phyloP scores from a whole-genome alignment of 2,888 invertebrate genomes.

The Acrobasis repandana region DNA sequence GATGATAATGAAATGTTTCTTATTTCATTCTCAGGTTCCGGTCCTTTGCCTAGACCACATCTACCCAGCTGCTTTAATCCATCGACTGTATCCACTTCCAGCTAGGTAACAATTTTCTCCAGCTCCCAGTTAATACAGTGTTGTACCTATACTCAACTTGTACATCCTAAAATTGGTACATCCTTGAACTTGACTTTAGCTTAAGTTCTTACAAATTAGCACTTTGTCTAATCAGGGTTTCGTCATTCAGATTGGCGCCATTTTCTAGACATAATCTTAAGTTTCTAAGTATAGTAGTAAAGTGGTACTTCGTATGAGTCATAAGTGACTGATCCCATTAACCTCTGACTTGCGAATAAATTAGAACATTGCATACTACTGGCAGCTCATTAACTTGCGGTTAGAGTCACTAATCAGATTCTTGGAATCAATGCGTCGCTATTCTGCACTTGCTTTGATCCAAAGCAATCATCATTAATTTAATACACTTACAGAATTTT shows the following conservation, averaged over 20 bases:
- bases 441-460: background rate
- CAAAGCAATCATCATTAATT: background rate
- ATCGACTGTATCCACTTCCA: too few relatives aligned
- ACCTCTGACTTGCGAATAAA: slow-evolving; percentile 5
- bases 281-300: background rate
- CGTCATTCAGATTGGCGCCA: background rate
- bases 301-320: background rate
- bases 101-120: too few relatives aligned
- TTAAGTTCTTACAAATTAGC: too few relatives aligned
- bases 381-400: background rate
- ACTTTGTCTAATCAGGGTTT: background rate
- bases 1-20: too few relatives aligned
- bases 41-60: too few relatives aligned
- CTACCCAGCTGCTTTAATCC: too few relatives aligned
- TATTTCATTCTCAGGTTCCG: too few relatives aligned
- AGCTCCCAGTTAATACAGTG: too few relatives aligned
- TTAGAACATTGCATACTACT: background rate
- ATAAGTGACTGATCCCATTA: slow-evolving; percentile 3
- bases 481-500: background rate
- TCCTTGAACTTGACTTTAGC: too few relatives aligned
- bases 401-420: background rate
- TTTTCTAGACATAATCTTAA: background rate
- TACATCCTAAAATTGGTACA: too few relatives aligned
- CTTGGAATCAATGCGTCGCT: background rate
- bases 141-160: too few relatives aligned